Evolutionary conservation across 2,113 vertebrate species (phyloP), one percentile per base, ranked within the genome.

Genomic region (Daphoenositta chrysoptera): DNA sequence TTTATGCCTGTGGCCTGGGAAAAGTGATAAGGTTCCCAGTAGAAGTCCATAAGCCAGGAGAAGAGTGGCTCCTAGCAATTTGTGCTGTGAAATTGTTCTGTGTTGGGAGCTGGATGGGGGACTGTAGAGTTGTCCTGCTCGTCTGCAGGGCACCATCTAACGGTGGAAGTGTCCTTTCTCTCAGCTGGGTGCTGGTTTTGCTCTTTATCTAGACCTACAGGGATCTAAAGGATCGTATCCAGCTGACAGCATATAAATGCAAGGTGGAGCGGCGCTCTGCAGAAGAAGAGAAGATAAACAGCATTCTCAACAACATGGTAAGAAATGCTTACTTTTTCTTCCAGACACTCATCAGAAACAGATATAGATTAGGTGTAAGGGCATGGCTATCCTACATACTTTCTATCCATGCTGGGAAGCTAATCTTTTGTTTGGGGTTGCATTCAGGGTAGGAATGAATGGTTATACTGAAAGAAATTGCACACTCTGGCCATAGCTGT

Each of bases 181-280:
- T 76, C 71, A 58, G 45, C 35, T 86, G 73, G 17, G 27, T 57
- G 82, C 40, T 96, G 75, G 21, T 97, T 95, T 97, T 94, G 63
- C 31, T 94, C 18, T 94, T 51, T 82, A 24, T 83, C 39, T 96
- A 99, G 99, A 99, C 98, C 0, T 99, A 98, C 94, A 98, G 96
- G 89, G 99, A 99, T 96, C 95, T 99, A 93, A 99, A 99, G 96
- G 99, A 99, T 94, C 98, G 99, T 5, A 98, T 99, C 94, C 98
- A 98, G 97, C 93, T 99, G 97, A 96, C 98, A 61, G 98, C 94
- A 5, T 99, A 99, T 93, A 97, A 98, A 68, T 95, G 94, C 82
- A 99, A 99, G 92, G 97, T 99, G 80, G 98, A 99, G 45, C 96
- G 97, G 68, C 98, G 98, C 9, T 99, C 99, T 6, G 94, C 92